Base-by-base conservation (phyloP, 2,888 invertebrate genomes). In the Corythucha ciliata region DNA sequence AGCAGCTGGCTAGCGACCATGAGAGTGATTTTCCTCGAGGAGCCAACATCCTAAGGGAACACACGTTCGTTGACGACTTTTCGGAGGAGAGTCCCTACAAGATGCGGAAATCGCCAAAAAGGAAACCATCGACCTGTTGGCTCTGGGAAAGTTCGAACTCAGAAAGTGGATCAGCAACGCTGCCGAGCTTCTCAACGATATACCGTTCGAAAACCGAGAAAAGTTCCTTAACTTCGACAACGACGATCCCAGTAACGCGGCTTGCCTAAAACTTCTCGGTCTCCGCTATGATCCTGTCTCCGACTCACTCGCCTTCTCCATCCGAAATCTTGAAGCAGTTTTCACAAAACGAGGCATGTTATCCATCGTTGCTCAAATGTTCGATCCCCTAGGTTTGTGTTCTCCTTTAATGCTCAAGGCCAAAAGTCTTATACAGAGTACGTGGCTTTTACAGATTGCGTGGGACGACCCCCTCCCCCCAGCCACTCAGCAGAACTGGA, bases 91-190 rank as follows among this genome's bases (percentile, higher is more conserved):
- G n/a, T n/a, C n/a, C n/a, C n/a, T n/a, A n/a, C n/a, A n/a, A n/a
- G n/a, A n/a, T n/a, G n/a, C n/a, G n/a, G n/a, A n/a, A n/a, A n/a
- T n/a, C n/a, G n/a, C n/a, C n/a, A n/a, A n/a, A n/a, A n/a, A n/a
- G n/a, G n/a, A n/a, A n/a, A n/a, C n/a, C 21, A 45, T 52, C 2
- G 26, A n/a, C 7, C 18, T 53, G 10, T 26, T 55, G 14, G 22
- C 12, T 1, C 37, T 39, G 45, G 55, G 55, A 5, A 37, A 45
- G 10, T 55, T 55, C 33, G 12, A 36, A 18, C 26, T 55, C 5
- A 42, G 45, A 12, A 48, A 55, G 37, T 55, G 55, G 55, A 27
- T 33, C n/a, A 33, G 33, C 27, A 51, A 51, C 7, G 27, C 33
- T 7, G n/a, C 12, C 12, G 37, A 58, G 21, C 54, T 53, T 18